A percentile compares a stretch with the other conserved stretches of the same genome.
These are phyloP conservation scores for Penaeus indicus DNA, from an alignment of 1,140 invertebrate genomes.

Conservation along the genomic window DNA sequence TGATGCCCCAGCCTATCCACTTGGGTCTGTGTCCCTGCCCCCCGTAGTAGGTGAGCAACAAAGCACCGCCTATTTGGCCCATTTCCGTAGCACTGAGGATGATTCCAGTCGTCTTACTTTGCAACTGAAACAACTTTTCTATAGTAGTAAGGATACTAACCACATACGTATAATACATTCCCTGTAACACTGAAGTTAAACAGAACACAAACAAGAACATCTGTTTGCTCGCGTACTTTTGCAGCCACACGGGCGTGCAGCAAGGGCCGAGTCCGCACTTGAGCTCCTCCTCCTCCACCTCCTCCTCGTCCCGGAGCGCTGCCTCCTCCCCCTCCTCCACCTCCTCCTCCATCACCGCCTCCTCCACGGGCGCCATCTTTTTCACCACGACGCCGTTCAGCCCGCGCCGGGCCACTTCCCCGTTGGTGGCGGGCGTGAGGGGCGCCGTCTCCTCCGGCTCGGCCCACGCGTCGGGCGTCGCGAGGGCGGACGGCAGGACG, in stretches of 20 bases:
- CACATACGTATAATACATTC: constrained; percentile 96
- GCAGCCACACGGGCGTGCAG: constrained; percentile 78
- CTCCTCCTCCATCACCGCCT: constrained; percentile 70
- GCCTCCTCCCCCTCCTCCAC: constrained; percentile 68
- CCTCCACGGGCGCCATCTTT: constrained; percentile 14
- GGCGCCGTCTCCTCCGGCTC: not conserved
- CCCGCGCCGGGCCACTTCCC: constrained; percentile 6
- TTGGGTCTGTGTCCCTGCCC: constrained; percentile 94
- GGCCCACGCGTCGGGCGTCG: not conserved
- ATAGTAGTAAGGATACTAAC: constrained; percentile 97
- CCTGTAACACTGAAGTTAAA: constrained; percentile 89
- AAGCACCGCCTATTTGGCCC: constrained; percentile 86
- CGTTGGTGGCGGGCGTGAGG: not conserved
- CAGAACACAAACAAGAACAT: constrained; percentile 90
- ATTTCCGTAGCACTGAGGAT: constrained; percentile 95
- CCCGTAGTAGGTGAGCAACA: constrained; percentile 93
- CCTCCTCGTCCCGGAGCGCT: not conserved
- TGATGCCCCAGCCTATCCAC: constrained; percentile 95
- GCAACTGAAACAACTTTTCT: constrained; percentile 95
- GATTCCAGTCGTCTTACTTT: constrained; percentile 93
- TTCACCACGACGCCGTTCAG: not conserved
- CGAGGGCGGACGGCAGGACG: not conserved
- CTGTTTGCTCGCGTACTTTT: constrained; percentile 87
- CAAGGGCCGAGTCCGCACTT: constrained; percentile 80
- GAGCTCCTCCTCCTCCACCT: constrained; percentile 24